phyloP scores from a whole-genome alignment of 2,113 vertebrate genomes.

The Fulica atra region DNA sequence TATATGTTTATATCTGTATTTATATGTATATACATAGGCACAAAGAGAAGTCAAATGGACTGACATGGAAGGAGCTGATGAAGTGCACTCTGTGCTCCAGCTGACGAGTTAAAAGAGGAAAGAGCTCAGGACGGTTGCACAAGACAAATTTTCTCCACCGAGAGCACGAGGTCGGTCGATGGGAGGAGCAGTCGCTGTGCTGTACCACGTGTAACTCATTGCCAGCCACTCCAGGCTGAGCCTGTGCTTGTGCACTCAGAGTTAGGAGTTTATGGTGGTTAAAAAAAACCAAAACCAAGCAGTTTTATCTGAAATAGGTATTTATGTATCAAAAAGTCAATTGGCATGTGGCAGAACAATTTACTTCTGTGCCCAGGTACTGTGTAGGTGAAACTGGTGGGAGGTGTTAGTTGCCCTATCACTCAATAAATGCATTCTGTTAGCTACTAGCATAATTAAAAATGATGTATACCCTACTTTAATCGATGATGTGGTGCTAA shows the following conservation, averaged over 20 bases:
- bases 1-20: neutral
- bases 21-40: accelerated
- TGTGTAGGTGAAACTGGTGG: neutral
- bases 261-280: neutral
- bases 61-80: neutral
- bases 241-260: neutral
- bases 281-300: neutral
- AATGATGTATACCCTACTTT: neutral
- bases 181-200: neutral
- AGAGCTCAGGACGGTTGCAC: neutral
- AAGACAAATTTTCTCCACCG: neutral
- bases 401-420: neutral
- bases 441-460: neutral
- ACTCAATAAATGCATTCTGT: neutral
- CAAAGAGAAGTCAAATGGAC: neutral
- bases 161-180: neutral
- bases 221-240: neutral
- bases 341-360: neutral
- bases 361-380: neutral
- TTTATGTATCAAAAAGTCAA: neutral
- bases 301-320: neutral
- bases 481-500: neutral
- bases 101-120: neutral
- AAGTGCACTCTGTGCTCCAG: neutral
- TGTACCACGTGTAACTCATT: neutral